phyloP scores from a whole-genome alignment of 2,113 vertebrate genomes.

The Pycnonotus jocosus region DNA sequence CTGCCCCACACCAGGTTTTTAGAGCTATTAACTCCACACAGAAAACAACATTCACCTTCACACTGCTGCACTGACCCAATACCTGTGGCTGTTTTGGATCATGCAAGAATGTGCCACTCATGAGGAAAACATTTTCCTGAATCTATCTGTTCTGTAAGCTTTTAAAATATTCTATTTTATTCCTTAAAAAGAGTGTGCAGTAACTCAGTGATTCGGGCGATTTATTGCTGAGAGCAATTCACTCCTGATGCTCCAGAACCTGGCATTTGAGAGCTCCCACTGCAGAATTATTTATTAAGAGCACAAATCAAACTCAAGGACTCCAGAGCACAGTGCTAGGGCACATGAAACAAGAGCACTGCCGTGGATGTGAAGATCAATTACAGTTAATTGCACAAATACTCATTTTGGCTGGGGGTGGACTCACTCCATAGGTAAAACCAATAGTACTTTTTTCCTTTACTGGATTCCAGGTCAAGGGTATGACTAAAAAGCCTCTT shows the following conservation, averaged over 20 bases:
- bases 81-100: neutral
- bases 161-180: neutral
- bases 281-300: neutral
- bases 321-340: neutral
- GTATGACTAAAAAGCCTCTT: constrained; percentile 27
- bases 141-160: neutral
- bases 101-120: neutral
- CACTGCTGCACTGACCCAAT: neutral
- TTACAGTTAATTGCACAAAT: neutral
- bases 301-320: neutral
- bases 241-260: neutral
- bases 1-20: neutral
- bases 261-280: neutral
- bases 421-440: neutral
- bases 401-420: neutral
- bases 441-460: neutral
- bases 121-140: fast-evolving
- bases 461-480: constrained; percentile 19
- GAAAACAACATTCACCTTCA: neutral
- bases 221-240: neutral
- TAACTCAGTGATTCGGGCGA: neutral
- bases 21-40: neutral
- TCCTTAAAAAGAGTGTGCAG: neutral
- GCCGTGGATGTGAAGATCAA: neutral
- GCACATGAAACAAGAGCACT: neutral